A percentile compares a stretch with the other conserved stretches of the same genome.
Conservation (phyloP, 1,140 invertebrate species). For the Panagrolaimus sp. region DNA sequence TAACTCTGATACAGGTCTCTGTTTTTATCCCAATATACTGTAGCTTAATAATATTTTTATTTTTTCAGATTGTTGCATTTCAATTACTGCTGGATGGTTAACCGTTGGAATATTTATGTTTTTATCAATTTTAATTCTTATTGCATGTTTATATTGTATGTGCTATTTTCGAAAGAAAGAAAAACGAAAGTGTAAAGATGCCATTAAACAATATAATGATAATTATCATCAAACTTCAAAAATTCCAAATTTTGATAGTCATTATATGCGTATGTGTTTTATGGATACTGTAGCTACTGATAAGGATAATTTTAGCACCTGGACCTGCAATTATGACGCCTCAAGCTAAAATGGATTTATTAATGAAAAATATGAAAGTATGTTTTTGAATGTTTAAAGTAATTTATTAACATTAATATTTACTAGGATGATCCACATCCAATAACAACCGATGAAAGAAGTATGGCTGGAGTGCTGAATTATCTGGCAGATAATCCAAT, state of each 20-base stretch:
- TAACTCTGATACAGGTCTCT: neutral
- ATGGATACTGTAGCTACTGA: neutral
- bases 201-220: neutral
- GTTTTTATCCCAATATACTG: too few relatives aligned
- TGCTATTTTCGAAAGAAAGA: neutral
- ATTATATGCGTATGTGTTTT: neutral
- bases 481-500: neutral
- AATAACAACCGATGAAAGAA: conserved; percentile 6
- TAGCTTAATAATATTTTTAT: neutral
- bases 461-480: neutral
- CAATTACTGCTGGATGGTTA: neutral
- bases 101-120: neutral
- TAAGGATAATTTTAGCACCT: neutral
- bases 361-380: conserved; percentile 6
- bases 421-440: neutral
- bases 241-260: neutral
- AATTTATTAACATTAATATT: neutral
- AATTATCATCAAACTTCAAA: neutral
- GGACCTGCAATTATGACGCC: conserved; percentile 1
- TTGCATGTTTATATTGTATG: neutral
- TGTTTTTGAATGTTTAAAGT: neutral
- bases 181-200: neutral
- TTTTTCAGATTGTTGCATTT: neutral
- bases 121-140: neutral
- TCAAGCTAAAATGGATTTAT: neutral